Base-by-base conservation (phyloP, 1,140 invertebrate species). In the Venturia canescens region DNA sequence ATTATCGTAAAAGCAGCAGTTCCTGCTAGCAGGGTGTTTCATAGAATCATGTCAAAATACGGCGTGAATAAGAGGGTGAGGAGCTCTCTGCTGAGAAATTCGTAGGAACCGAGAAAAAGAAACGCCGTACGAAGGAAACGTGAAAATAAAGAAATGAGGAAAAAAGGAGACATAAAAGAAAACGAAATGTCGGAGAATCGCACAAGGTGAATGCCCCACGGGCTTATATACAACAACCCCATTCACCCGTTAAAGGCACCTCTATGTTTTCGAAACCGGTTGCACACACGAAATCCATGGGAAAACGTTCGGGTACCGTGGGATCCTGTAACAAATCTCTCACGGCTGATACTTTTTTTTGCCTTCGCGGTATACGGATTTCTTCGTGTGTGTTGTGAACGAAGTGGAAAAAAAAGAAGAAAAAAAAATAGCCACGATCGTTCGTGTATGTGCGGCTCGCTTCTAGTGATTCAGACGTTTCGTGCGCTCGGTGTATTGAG, bases 201-300 rank as follows among this genome's bases (percentile, higher is more conserved):
- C 80, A 44, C 48, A 77, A 77, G 80, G 80, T 81, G 75, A 78
- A 81, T 78, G 80, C 44, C 80, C 75, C 66, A 16, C 29, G 60
- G 53, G 57, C 74, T 72, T 81, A 57, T 66, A 66, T 60, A 60
- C 57, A 60, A n/a, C 18, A n/a, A 72, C 70, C 74, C 80, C 67
- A 78, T 81, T 81, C 71, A 81, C 27, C 74, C 69, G 67, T 81
- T 78, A 78, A 78, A 81, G 80, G 67, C 67, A 72, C 75, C 72
- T 81, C 80, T 81, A 78, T 50, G 80, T 78, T 81, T 81, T 71
- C 66, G 70, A 60, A 81, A 81, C 80, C 80, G 80, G 80, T 81
- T 81, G 67, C 75, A 29, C 57, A 50, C 63, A 78, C 80, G 80
- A 81, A 78, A 81, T 81, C 75, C 80, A 81, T 81, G 80, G 80